Evolutionary conservation across 2,797 vertebrate genomes (phyloP).

Genomic region (Bradypus variegatus): DNA sequence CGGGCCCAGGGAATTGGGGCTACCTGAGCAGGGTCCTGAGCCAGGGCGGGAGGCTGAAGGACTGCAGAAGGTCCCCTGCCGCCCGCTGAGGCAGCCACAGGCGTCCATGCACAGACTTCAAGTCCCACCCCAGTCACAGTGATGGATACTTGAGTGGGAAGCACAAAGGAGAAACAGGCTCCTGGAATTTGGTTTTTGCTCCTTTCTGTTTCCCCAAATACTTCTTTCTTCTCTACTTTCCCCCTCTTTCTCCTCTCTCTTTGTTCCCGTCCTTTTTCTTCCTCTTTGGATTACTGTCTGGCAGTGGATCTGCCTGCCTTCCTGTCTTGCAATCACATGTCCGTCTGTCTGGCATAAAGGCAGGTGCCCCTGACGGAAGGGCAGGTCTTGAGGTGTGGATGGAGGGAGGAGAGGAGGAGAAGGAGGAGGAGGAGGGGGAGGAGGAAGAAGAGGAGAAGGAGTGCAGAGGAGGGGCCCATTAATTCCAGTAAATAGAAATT

Average conservation of each 20-base stretch:
- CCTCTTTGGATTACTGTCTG: not conserved
- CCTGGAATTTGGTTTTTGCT: not conserved
- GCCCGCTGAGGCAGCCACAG: not conserved
- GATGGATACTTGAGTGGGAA: not conserved
- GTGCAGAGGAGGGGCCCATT: not conserved
- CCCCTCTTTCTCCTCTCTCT: not conserved
- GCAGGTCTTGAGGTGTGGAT: not conserved
- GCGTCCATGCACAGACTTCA: not conserved
- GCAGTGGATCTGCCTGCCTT: not conserved
- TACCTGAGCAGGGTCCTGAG: no score
- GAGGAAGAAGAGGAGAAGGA: not conserved
- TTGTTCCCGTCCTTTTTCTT: not conserved
- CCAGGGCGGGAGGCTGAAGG: not conserved
- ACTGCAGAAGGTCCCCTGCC: not conserved
- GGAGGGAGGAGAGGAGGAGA: not conserved
- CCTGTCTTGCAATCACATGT: not conserved
- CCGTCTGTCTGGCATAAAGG: not conserved
- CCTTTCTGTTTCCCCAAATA: not conserved
- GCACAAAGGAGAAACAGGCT: conserved; percentile 47
- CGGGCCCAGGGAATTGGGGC: not conserved
- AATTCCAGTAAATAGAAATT: not conserved
- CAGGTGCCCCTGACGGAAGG: not conserved
- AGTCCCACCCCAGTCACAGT: not conserved
- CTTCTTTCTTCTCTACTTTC: not conserved
- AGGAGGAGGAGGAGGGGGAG: not conserved